Evolutionary conservation across 2,113 vertebrate genomes (phyloP), one percentile per base, ranked within the genome.

Genomic region (Oncorhynchus tshawytscha): DNA sequence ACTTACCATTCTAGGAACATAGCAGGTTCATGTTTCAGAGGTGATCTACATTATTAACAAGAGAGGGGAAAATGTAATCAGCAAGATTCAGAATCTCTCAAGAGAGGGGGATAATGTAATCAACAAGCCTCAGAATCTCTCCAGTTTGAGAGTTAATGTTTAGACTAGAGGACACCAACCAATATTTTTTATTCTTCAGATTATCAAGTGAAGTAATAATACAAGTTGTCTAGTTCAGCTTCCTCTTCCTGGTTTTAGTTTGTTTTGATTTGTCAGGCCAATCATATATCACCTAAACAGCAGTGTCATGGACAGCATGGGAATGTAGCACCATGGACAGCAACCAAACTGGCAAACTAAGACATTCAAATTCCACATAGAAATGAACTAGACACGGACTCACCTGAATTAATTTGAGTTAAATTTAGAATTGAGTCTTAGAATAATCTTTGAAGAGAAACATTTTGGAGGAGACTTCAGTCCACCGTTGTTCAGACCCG

Each of bases 1-100:
- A 54, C 60, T 70, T 51, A 51, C 60, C 71, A 45, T 76, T 76
- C 54, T 67, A n/a, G 66, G 65, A 48, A 49, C 29, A 11, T 9
- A 67, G 71, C 39, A 69, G 71, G 73, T 59, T 77, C 71, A 74
- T 49, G 54, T 79, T 64, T 76, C 74, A 45, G 51, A 65, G 48
- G 12, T 67, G 59, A 25, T 18, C 66, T 25, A 68, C 66, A 16
- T 39, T n/a, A 39, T n/a, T 68, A 29, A 68, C 66, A 34, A 29
- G 16, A 68, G 27, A 39, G 7, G 39, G 39, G 34, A 34, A 0
- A 34, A 34, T 34, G 34, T 34, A 7, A 34, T 31, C 29, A 31
- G 4, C 29, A 5, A 31, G 29, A 5, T 5, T 31, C 29, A 31
- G 29, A 5, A 31, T 31, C 29, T 31, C 29, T 31, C 66, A 31